phyloP scores from a whole-genome alignment of 2,797 vertebrate genomes.

The Echeneis naucrates region DNA sequence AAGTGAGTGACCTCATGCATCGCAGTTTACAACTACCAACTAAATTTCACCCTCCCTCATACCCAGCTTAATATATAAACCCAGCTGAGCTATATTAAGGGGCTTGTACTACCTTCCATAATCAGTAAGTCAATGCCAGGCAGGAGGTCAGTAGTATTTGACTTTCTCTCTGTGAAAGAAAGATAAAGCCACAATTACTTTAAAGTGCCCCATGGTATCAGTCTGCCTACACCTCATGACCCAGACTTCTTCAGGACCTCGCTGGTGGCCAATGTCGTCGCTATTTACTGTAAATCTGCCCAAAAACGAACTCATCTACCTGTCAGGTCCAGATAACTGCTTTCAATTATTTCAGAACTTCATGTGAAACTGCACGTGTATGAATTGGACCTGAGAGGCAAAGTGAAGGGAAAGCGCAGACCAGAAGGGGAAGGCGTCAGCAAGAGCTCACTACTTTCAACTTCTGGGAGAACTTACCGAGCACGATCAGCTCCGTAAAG shows the following conservation, averaged over 20 bases:
- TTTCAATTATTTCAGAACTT: neutral
- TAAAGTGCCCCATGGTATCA: slow-evolving; percentile 55
- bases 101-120: slow-evolving; percentile 93
- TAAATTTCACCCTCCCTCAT: neutral
- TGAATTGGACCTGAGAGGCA: rapidly evolving
- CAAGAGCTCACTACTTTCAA: neutral
- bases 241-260: neutral
- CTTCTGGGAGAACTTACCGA: slow-evolving; percentile 81
- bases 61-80: neutral
- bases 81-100: slow-evolving; percentile 53
- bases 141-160: slow-evolving; percentile 93
- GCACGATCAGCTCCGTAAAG: slow-evolving; percentile 90
- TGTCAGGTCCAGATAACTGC: neutral
- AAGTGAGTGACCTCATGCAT: neutral
- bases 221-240: slow-evolving; percentile 17
- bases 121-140: slow-evolving; percentile 96
- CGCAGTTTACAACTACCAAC: neutral
- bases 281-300: neutral
- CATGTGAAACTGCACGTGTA: too few relatives aligned
- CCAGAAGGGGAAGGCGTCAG: neutral
- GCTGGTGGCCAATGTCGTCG: neutral
- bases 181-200: slow-evolving; percentile 87
- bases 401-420: neutral
- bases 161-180: slow-evolving; percentile 91
- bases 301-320: neutral